Evolutionary conservation across 2,113 vertebrate species (phyloP).

Genomic region (Python bivittatus): DNA sequence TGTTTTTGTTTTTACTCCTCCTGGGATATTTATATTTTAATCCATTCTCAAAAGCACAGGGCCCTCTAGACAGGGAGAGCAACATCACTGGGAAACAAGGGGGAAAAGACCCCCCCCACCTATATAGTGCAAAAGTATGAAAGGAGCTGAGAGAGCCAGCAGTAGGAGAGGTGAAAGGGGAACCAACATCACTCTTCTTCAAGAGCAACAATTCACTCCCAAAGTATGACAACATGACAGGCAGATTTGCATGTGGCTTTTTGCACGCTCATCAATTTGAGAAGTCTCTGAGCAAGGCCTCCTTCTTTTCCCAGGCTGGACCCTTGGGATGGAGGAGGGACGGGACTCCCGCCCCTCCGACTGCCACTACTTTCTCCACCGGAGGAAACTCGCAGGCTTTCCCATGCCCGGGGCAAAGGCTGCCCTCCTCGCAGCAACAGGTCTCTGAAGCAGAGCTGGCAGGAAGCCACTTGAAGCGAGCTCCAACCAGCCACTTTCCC

Average conservation of each 20-base stretch:
- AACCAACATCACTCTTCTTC: not conserved
- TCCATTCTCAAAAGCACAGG: conserved; percentile 44
- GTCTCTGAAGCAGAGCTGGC: not conserved
- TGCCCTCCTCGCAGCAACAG: not conserved
- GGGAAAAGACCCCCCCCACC: conserved; percentile 41
- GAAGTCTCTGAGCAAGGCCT: not conserved
- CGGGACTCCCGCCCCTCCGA: not conserved
- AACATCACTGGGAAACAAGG: conserved; percentile 59
- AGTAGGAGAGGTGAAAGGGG: not conserved
- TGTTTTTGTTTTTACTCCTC: conserved; percentile 64
- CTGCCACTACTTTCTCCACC: too few species aligned
- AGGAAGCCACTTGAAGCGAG: too few species aligned
- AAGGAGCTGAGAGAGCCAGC: conserved; percentile 9
- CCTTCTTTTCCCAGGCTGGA: not conserved
- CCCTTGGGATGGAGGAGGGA: not conserved
- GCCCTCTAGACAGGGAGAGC: conserved; percentile 59
- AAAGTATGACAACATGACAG: conserved; percentile 58
- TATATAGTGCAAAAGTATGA: conserved; percentile 64
- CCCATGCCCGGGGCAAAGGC: not conserved
- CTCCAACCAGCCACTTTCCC: too few species aligned
- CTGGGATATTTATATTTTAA: conserved; percentile 54
- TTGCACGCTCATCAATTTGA: not conserved
- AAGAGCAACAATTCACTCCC: conserved; percentile 50
- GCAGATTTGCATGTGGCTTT: not conserved
- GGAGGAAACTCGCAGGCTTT: too few species aligned